Base-by-base conservation (phyloP, 2,888 invertebrate genomes). In the Parnassius orleans region DNA sequence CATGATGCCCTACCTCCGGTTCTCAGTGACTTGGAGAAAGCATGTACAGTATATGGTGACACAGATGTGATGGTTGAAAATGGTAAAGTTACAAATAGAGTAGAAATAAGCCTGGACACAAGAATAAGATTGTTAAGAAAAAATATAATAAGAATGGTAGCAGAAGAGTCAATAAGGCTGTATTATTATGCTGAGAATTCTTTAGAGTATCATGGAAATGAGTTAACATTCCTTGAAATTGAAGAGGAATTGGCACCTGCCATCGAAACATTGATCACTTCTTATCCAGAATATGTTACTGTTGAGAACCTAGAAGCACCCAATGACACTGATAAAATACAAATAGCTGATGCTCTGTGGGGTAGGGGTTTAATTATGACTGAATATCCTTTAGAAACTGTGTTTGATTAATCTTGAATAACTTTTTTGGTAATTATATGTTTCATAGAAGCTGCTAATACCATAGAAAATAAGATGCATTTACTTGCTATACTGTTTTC, bases 121-220 rank as follows among this genome's bases (percentile, higher is more conserved):
- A 91, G 81, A 75, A 90, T 96, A 68, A 93, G 94, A 74, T 79
- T 95, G 55, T 71, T 92, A 43, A 84, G 93, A 46, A 88, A 80
- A 86, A 94, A 76, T 92, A 94, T 81, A 92, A 93, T 66, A 75
- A 90, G 86, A 66, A 84, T 97, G 73, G 93, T 96, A 0, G 83
- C 92, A 24, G 95, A 96, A 74, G 94, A 92, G 90, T 64, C 72
- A 0, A 84, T 95, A 19, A 93, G 93, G 56, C 75, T 98, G 44
- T 98, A 97, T 84, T 97, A 96, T 83, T 95, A 95, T 68, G 90
- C 95, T 52, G 97, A 98, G 76, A 99, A 99, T 84, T 95, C 96
- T 0, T 92, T 95, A 67, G 95, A 96, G 72, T 98, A 97, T 78
- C 97, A 97, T 78, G 96, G 95, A 46, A 94, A 94, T 78, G 97